Conservation (phyloP, 2,113 vertebrate genomes). For the Sinosuthora webbiana region DNA sequence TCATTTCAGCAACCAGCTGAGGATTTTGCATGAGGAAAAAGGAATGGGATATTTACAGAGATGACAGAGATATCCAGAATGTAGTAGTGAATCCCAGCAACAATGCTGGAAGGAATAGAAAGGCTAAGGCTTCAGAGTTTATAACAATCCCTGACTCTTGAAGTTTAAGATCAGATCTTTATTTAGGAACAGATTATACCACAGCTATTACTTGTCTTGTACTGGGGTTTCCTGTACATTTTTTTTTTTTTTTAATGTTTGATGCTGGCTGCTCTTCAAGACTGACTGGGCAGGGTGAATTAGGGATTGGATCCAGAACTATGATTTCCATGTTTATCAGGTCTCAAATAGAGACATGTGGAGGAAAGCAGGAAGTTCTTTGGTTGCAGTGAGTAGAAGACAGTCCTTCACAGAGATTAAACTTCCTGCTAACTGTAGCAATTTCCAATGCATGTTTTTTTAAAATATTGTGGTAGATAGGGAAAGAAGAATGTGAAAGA, state of each 20-base stretch:
- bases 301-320: conserved; percentile 9
- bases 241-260: conserved; percentile 27
- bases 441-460: conserved; percentile 8
- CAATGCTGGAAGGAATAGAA: neutral
- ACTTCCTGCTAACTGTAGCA: conserved; percentile 37
- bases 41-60: neutral
- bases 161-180: conserved; percentile 13
- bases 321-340: conserved; percentile 21
- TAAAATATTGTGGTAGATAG: conserved; percentile 2
- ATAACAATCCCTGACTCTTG: neutral
- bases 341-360: conserved; percentile 19
- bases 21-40: neutral
- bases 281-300: conserved; percentile 24
- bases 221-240: neutral
- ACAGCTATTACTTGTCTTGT: neutral
- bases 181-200: conserved; percentile 4
- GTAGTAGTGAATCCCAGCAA: neutral
- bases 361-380: conserved; percentile 30
- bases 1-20: neutral
- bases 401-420: conserved; percentile 43
- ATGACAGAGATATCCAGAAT: neutral
- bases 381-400: conserved; percentile 32
- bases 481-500: conserved; percentile 2
- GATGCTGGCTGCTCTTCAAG: conserved; percentile 37
- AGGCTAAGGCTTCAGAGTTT: neutral